A percentile compares a stretch with the other conserved stretches of the same genome.
Conservation (phyloP, 2,113 vertebrate genomes). For the Notothenia rossii region DNA sequence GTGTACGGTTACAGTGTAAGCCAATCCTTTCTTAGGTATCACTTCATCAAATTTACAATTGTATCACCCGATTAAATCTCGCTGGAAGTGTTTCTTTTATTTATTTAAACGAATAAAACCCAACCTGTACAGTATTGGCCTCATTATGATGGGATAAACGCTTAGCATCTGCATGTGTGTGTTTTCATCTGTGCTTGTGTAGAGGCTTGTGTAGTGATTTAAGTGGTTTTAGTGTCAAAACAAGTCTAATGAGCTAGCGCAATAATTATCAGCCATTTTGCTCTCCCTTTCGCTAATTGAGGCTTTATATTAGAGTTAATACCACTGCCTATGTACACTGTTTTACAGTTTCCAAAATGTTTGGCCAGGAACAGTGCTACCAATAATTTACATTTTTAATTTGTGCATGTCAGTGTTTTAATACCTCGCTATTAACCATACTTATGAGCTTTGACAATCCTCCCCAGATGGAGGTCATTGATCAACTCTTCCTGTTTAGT, state of each 20-base stretch:
- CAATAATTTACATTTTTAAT: slow-evolving; percentile 74
- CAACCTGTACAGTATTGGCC: slow-evolving; percentile 76
- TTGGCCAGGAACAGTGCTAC: slow-evolving; percentile 57
- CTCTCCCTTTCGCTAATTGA: slow-evolving; percentile 74
- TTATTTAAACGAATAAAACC: slow-evolving; percentile 69
- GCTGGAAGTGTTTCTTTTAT: slow-evolving; percentile 68
- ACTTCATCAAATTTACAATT: slow-evolving; percentile 25
- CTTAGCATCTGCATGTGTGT: slow-evolving; percentile 73
- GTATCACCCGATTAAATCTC: slow-evolving; percentile 63
- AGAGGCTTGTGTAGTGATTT: slow-evolving; percentile 71
- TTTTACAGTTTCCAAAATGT: slow-evolving; percentile 67
- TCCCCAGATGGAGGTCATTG: slow-evolving; percentile 70
- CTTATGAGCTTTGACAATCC: slow-evolving; percentile 69
- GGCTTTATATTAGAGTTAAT: slow-evolving; percentile 75
- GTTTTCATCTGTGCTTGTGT: slow-evolving; percentile 62
- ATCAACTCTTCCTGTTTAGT: slow-evolving; percentile 46
- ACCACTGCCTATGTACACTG: slow-evolving; percentile 41
- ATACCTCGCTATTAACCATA: slow-evolving; percentile 73
- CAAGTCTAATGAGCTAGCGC: slow-evolving; percentile 77
- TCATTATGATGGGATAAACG: slow-evolving; percentile 79
- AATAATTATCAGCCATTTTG: slow-evolving; percentile 82
- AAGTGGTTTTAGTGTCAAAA: slow-evolving; percentile 78
- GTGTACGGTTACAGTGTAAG: background rate
- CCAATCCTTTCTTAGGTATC: slow-evolving; percentile 15
- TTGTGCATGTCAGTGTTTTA: slow-evolving; percentile 73